These are phyloP conservation scores for silkworm (Bombyx mori) DNA, from an alignment of 1,140 invertebrate species.

Conservation along the genomic window ASM3026992v2 NC_085117.1:4116001-4116500, in stretches of 20 bases:
- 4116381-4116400: conserved; percentile 52
- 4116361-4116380: conserved; percentile 58
- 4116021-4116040: conserved; percentile 24
- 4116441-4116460: conserved; percentile 57
- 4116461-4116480: conserved; percentile 44
- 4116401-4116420: conserved; percentile 52
- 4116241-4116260: conserved; percentile 47
- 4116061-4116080: conserved; percentile 27
- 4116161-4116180: conserved; percentile 57
- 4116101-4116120: conserved; percentile 40
- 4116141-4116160: conserved; percentile 31
- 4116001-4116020: conserved; percentile 37
- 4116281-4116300: conserved; percentile 48
- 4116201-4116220: conserved; percentile 45
- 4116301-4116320: conserved; percentile 39
- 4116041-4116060: conserved; percentile 41
- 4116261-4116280: conserved; percentile 46
- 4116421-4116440: conserved; percentile 40
- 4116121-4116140: conserved; percentile 37
- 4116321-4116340: conserved; percentile 58
- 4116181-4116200: conserved; percentile 55
- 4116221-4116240: conserved; percentile 42
- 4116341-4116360: conserved; percentile 58
- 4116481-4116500: conserved; percentile 64
- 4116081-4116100: conserved; percentile 34